Evolutionary conservation across 2,797 vertebrate species (phyloP), one percentile per base, ranked within the genome.

Genomic region (Loris lydekkerianus): DNA sequence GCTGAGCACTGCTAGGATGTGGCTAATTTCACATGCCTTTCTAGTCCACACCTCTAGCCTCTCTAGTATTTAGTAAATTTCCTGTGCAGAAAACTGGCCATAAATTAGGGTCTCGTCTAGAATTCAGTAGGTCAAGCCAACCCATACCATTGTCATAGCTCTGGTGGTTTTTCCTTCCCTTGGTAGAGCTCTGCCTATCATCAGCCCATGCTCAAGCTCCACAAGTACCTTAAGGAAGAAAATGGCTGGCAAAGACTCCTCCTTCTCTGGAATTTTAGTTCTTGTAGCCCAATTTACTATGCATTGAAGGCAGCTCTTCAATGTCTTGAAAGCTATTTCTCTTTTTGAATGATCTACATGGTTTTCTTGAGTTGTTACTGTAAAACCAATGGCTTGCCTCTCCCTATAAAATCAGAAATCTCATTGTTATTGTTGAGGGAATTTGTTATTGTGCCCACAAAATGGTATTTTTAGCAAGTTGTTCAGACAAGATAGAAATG

Each of bases 381-480:
- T 75, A n/a, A 61, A 67, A 80, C 25, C 8, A n/a, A 69, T 95
- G 27, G 85, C 23, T 84, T 93, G 37, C 8, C 37, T 96, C 56
- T 92, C n/a, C n/a, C 58, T 91, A 27, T 75, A 87, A 78, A 65
- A 37, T 85, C 65, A 14, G 13, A 89, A 29, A 1, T 81, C n/a
- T 85, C 65, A 60, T 58, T 65, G 9, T 20, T 29, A 65, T 83
- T 77, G 75, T 76, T 60, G 5, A 18, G 27, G 53, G 58, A 10
- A 13, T 75, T 92, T 92, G 23, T 85, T 94, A 80, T 87, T 92
- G 17, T 86, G 93, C 53, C 21, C 60, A 1, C 69, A 82, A 92
- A 21, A 31, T 40, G 86, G 76, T 20, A 80, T 76, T 76, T 77
- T 81, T 76, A 61, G 70, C 77, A 76, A 60, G 73, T 46, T 93